phyloP scores from a whole-genome alignment of 2,113 vertebrate genomes.

The Corvus hawaiiensis region DNA sequence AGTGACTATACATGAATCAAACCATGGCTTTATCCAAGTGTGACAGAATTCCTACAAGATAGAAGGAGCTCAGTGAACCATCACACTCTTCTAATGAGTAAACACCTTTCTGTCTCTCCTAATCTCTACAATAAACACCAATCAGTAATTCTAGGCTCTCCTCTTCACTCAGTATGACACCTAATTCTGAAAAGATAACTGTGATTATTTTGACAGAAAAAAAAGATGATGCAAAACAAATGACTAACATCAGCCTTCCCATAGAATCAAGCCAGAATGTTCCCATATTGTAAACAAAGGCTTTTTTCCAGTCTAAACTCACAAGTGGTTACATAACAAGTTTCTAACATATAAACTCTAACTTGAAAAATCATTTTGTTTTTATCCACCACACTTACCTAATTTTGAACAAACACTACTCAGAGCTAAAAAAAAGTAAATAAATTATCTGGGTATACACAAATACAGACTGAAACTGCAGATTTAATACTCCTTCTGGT shows the following conservation, averaged over 20 bases:
- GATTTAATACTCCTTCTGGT: background rate
- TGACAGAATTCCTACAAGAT: background rate
- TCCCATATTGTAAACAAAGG: background rate
- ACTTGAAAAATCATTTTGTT: background rate
- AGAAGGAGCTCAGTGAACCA: background rate
- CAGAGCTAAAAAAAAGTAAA: background rate
- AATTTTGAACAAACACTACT: background rate
- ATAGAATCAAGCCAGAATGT: background rate
- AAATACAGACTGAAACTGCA: background rate
- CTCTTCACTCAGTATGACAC: background rate
- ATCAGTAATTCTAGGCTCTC: background rate
- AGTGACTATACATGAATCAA: background rate
- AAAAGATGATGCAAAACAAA: background rate
- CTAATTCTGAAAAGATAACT: background rate
- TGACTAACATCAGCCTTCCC: background rate
- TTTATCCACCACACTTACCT: background rate
- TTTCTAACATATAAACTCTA: background rate
- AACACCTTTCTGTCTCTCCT: slow-evolving; percentile 16
- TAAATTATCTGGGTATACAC: background rate
- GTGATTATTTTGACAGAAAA: background rate
- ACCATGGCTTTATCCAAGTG: background rate
- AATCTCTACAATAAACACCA: slow-evolving; percentile 29
- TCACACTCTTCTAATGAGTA: background rate
- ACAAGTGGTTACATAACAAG: background rate
- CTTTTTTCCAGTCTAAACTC: background rate